Evolutionary conservation across 2,797 vertebrate genomes (phyloP), one percentile per base, ranked within the genome.

Genomic region (Anguilla pacifica): DNA sequence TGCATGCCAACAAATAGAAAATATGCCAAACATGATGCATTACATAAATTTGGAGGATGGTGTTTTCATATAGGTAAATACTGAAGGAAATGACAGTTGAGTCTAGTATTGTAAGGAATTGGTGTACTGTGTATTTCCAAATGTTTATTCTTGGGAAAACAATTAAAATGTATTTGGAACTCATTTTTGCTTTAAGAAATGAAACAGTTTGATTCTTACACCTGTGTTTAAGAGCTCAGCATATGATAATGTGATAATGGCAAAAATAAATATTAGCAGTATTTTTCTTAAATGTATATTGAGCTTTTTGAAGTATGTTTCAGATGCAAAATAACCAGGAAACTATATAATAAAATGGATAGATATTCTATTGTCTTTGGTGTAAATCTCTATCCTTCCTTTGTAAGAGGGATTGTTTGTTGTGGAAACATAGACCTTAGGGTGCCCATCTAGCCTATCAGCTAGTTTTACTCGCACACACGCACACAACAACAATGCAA

Each of bases 381-480:
- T 49, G 22, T 10, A 82, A 82, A 82, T n/a, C 57, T 49, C 39
- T 31, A 51, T 61, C 57, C 43, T 74, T 28, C 61, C 31, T 9
- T 79, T 89, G 35, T 19, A 39, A 39, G 6, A 74, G 39, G 25
- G 77, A 19, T 49, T 10, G 49, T 9, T 55, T 90, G 86, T 90
- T 90, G 79, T 89, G 89, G 86, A 79, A 89, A 90, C 88, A 89
- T 46, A 43, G 35, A 35, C 17, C 2, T 46, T 55, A 43, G 55
- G 49, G 28, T 35, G 74, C 74, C 57, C 77, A 61, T 67, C 53
- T 28, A 82, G 86, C 67, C 19, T 64, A 77, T 64, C 35, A 79
- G 4, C 74, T 4, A 79, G 35, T 79, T 43, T 22, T 7, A 81
- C 15, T n/a, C 39, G 17, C 19, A 57, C 35, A 28, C 6, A 85